Percentiles rank a stretch among this genome's conserved stretches.
These are phyloP conservation scores for Sebastes cheni DNA, from an alignment of 2,797 vertebrate genomes.

Conservation along the genomic window DNA sequence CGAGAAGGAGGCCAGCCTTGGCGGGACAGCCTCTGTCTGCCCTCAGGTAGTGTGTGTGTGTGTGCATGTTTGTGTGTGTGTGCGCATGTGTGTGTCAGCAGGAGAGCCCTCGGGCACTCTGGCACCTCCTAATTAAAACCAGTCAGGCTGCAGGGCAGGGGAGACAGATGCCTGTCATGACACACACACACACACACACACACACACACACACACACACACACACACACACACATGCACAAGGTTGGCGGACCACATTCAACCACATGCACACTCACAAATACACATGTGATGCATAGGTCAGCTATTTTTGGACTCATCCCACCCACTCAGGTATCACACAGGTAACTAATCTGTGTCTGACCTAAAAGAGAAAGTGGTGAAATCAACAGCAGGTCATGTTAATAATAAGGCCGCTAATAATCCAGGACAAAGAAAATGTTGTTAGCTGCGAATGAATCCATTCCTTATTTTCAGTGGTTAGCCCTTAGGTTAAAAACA, in stretches of 20 bases:
- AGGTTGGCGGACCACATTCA: slow-evolving; percentile 32
- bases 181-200: slow-evolving; percentile 43
- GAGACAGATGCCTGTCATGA: slow-evolving; percentile 88
- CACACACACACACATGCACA: slow-evolving; percentile 4
- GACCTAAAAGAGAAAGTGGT: slow-evolving; percentile 33
- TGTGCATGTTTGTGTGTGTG: slow-evolving; percentile 30
- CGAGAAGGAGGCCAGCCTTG: slow-evolving; percentile 82
- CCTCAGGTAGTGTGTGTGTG: slow-evolving; percentile 69
- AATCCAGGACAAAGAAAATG: not conserved
- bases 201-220: slow-evolving; percentile 34
- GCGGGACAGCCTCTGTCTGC: slow-evolving; percentile 82
- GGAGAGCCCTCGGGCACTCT: slow-evolving; percentile 86
- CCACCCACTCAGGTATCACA: slow-evolving; percentile 70
- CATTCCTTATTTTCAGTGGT: not conserved
- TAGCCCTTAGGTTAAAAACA: not conserved
- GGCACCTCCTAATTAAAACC: slow-evolving; percentile 90
- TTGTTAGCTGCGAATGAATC: not conserved
- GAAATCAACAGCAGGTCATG: slow-evolving; percentile 6
- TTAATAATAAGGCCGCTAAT: not conserved
- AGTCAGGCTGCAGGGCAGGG: slow-evolving; percentile 89
- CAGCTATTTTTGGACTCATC: slow-evolving; percentile 70
- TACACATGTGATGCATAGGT: slow-evolving; percentile 59
- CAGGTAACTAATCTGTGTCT: slow-evolving; percentile 59
- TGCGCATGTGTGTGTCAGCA: slow-evolving; percentile 68
- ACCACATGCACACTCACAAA: slow-evolving; percentile 58